Base-by-base conservation (phyloP, 2,797 vertebrate species). In the Hippoglossus hippoglossus region DNA sequence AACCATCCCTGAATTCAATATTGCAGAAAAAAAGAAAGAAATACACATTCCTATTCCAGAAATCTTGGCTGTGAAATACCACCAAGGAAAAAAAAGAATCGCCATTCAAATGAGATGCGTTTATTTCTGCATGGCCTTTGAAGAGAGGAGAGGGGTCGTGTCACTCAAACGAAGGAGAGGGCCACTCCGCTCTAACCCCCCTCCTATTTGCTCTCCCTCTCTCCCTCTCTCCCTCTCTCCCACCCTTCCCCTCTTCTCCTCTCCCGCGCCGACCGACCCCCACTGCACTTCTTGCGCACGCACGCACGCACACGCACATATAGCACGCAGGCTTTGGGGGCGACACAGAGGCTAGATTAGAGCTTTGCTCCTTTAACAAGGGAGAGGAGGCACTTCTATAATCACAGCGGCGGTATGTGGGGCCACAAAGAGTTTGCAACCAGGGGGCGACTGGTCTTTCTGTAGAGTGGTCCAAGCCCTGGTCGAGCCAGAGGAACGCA, bases 131-230 rank as follows among this genome's bases (percentile, higher is more conserved):
- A 74, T 91, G 89, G 92, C 91, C 93, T 96, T 95, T 95, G 89
- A 92, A 94, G 91, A 91, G 92, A 93, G 85, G 92, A 93, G 90
- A 91, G 89, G 72, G 93, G 89, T 92, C 92, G 92, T 95, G 95
- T 95, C 95, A 94, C 91, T 96, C 95, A 93, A 95, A 84, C 86
- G 91, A 87, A 85, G 89, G 86, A 93, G 91, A 93, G 90, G 90
- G 92, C 88, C 75, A 66, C 90, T 92, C 89, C 87, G 91, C 85
- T 83, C 75, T 73, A 89, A 68, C 86, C 87, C 78, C 26, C 66
- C 56, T 53, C 60, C 63, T 52, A 67, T 71, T 67, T 58, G 16
- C 75, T 72, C 64, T 71, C 58, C 78, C 63, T 63, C 65, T 76
- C 58, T 79, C 84, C 75, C 79, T 55, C 70, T 88, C 76, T 28